Evolutionary conservation across 2,113 vertebrate species (phyloP).

Genomic region (Catagonus wagneri): DNA sequence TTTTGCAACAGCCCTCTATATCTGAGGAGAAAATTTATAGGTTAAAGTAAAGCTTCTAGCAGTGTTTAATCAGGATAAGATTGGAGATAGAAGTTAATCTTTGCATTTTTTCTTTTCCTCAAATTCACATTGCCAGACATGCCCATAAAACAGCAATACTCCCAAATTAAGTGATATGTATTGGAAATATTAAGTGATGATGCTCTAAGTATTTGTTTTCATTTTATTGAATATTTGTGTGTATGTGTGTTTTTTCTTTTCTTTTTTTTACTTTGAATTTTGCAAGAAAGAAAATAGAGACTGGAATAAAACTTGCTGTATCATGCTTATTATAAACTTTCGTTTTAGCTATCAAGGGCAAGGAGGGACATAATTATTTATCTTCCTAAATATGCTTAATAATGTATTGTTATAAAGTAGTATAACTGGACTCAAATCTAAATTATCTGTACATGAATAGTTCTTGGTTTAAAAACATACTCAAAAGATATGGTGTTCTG

Average conservation of each 20-base stretch:
- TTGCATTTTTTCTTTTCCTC: background rate
- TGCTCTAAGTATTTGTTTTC: background rate
- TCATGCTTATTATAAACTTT: background rate
- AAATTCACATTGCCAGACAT: constrained; percentile 11
- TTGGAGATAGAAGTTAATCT: background rate
- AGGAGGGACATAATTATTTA: background rate
- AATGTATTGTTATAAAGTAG: constrained; percentile 19
- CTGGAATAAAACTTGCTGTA: background rate
- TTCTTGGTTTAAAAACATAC: constrained; percentile 38
- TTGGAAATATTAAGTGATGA: background rate
- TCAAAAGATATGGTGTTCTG: constrained; percentile 25
- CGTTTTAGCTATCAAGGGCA: background rate
- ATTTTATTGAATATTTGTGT: background rate
- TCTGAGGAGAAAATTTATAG: constrained; percentile 45
- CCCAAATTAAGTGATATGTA: background rate
- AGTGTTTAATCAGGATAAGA: background rate
- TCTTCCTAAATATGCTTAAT: constrained; percentile 61
- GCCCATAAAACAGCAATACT: background rate
- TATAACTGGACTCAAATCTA: constrained; percentile 43
- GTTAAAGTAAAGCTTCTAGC: constrained; percentile 27
- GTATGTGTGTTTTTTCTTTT: background rate
- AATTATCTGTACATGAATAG: constrained; percentile 19
- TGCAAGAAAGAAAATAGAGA: constrained; percentile 21
- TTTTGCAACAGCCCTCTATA: background rate
- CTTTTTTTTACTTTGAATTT: background rate